Evolutionary conservation across 2,797 vertebrate genomes (phyloP).

Genomic region (Mallotus villosus): DNA sequence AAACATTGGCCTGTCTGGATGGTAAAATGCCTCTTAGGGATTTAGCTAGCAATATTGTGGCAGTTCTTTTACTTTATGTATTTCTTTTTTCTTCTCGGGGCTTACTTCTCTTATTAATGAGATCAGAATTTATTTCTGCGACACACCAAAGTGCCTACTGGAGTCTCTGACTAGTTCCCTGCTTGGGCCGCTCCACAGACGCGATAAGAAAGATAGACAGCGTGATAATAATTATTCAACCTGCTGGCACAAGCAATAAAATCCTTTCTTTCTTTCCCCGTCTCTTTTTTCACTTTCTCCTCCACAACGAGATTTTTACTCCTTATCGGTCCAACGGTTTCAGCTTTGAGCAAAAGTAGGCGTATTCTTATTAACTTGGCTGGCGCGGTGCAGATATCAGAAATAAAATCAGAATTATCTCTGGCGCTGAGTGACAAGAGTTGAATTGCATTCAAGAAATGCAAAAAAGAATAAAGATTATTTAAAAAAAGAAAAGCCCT

Average conservation of each 20-base stretch:
- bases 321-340: constrained; percentile 64
- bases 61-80: not conserved
- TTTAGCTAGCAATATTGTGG: constrained; percentile 5
- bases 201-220: constrained; percentile 61
- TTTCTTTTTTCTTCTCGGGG: constrained; percentile 33
- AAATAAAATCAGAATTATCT: constrained; percentile 40
- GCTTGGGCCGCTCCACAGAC: constrained; percentile 53
- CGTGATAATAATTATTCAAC: constrained; percentile 76
- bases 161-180: constrained; percentile 56
- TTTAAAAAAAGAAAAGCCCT: not conserved
- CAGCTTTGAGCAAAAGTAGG: constrained; percentile 48
- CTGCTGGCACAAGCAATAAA: constrained; percentile 78
- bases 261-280: constrained; percentile 38
- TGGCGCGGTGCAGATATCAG: constrained; percentile 43
- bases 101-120: constrained; percentile 52
- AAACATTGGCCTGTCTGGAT: not conserved
- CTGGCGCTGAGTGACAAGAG: constrained; percentile 26
- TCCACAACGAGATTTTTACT: constrained; percentile 39
- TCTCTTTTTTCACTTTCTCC: constrained; percentile 30
- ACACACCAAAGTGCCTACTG: constrained; percentile 31
- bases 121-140: constrained; percentile 50
- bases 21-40: constrained; percentile 12
- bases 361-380: constrained; percentile 56
- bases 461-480: not conserved
- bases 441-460: constrained; percentile 20